Conservation (phyloP, 2,797 vertebrate species). For the Periparus ater region DNA sequence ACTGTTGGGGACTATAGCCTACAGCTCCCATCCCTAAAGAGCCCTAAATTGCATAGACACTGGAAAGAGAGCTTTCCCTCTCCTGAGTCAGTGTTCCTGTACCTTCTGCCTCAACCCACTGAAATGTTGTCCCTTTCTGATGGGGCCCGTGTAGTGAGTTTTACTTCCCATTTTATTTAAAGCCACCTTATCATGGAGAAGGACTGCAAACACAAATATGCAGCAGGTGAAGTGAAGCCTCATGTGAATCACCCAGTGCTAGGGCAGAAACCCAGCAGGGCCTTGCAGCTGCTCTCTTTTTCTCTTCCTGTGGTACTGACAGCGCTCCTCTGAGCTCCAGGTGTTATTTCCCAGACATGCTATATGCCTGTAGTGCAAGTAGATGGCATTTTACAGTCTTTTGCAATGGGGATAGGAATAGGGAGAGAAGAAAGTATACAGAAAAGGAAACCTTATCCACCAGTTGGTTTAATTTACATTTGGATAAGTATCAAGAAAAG, state of each 20-base stretch:
- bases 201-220: background rate
- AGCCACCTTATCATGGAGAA: background rate
- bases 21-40: background rate
- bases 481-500: constrained; percentile 7
- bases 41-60: background rate
- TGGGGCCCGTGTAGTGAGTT: background rate
- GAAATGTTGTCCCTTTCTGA: background rate
- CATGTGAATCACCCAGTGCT: background rate
- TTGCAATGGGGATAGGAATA: background rate
- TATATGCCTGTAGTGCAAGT: background rate
- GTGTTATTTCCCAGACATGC: background rate
- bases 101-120: background rate
- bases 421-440: background rate
- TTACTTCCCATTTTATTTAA: background rate
- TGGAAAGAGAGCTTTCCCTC: background rate
- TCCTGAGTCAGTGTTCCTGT: background rate
- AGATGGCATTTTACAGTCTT: background rate
- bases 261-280: background rate
- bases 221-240: background rate
- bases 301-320: background rate
- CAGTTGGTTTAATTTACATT: background rate
- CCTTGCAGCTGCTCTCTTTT: background rate
- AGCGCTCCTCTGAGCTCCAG: background rate
- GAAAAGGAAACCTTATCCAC: background rate
- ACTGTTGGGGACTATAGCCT: background rate